Evolutionary conservation across 2,888 invertebrate species (phyloP), one percentile per base, ranked within the genome.

Genomic region (Cerceris rybyensis): DNA sequence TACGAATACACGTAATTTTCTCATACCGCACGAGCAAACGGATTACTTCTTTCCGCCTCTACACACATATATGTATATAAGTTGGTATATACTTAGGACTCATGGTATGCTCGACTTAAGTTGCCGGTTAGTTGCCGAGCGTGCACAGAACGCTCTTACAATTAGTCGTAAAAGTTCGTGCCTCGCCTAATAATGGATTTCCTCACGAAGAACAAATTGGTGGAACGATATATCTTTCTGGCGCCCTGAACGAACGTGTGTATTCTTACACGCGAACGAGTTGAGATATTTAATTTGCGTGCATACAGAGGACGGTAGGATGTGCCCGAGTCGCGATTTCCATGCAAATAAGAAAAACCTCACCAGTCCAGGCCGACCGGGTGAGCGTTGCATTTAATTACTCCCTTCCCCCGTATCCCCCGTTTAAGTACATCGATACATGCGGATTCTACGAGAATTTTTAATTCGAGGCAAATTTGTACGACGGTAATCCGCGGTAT

Each of bases 121-220:
- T 78, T 80, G 52, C 71, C 39, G 52, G 66, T 41, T 43, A 60
- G 39, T 67, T 7, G 55, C 61, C 42, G 63, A 74, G 84, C 75
- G 54, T 71, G 77, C 77, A 74, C 71, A 65, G 63, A 57, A 64
- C 79, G 78, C 76, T 28, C 28, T 83, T 72, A 73, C 82, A 88
- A 87, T 86, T 83, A 86, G 79, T 85, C 87, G 84, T 83, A 86
- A 88, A 88, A 88, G 87, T 89, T 88, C 87, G 87, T 83, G 88
- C 86, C 88, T 87, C 86, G 89, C 87, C 88, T 88, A 90, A 90
- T 90, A 91, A 91, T 88, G 90, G 88, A 90, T 89, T 90, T 88
- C 85, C 87, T 88, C 88, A 86, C 88, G 87, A 87, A 88, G 88
- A 89, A 87, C 88, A 90, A 92, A 91, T 91, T 92, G 90, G 88